Evolutionary conservation across 2,888 invertebrate genomes (phyloP).

Genomic region (Conops quadrifasciatus): DNA sequence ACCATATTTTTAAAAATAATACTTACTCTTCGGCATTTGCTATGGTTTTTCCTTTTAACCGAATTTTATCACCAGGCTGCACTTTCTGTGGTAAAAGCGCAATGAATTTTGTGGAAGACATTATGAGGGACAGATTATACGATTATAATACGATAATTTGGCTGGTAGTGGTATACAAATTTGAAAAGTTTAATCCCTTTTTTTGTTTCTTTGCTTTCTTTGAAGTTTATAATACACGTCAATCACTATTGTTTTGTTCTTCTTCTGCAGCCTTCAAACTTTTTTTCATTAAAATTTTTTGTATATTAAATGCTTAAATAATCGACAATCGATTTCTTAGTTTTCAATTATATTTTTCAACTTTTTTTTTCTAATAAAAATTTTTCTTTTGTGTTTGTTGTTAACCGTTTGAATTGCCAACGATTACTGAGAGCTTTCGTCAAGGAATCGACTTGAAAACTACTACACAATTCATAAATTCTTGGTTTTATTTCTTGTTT

Average conservation of each 20-base stretch:
- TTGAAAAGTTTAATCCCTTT: neutral
- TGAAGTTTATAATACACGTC: constrained; percentile 39
- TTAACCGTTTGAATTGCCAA: constrained; percentile 35
- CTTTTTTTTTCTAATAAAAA: neutral
- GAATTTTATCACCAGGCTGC: constrained; percentile 52
- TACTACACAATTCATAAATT: constrained; percentile 13
- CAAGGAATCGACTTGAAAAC: constrained; percentile 43
- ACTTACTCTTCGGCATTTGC: constrained; percentile 60
- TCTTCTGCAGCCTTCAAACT: neutral
- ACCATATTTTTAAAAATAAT: neutral
- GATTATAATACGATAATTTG: neutral
- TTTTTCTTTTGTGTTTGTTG: constrained; percentile 1
- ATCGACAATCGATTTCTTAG: neutral
- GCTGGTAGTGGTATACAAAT: neutral
- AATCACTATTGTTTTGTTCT: neutral
- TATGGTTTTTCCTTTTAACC: constrained; percentile 54
- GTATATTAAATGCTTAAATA: too few relatives aligned
- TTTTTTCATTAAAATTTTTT: neutral
- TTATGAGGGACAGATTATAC: constrained; percentile 35
- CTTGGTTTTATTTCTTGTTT: neutral
- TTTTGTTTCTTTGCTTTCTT: neutral
- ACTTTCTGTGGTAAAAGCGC: constrained; percentile 53
- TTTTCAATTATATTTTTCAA: neutral
- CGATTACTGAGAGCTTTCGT: constrained; percentile 39
- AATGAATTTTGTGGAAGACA: constrained; percentile 53